phyloP scores from a whole-genome alignment of 2,113 vertebrate genomes.

The Nematolebias whitei region DNA sequence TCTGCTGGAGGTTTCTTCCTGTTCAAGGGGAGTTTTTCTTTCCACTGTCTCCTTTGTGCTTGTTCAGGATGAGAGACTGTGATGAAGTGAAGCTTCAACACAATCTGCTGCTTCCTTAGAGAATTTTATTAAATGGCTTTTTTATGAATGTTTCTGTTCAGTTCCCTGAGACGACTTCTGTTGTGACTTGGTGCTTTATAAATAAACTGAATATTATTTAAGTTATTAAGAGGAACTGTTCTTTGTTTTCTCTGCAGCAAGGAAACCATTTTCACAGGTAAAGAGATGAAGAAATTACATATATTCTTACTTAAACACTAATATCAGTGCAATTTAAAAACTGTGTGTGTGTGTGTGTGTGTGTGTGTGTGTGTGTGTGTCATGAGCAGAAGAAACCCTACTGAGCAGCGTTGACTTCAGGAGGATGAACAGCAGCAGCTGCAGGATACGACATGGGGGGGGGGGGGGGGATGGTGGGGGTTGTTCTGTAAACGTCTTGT shows the following conservation, averaged over 20 bases:
- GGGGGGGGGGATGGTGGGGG: too few species aligned
- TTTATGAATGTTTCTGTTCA: too few species aligned
- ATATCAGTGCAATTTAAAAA: neutral
- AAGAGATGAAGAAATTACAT: neutral
- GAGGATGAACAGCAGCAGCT: neutral
- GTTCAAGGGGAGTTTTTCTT: too few species aligned
- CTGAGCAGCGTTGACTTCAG: constrained; percentile 35
- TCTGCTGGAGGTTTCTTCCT: too few species aligned
- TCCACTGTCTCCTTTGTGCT: too few species aligned
- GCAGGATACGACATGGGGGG: neutral
- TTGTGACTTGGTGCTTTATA: too few species aligned
- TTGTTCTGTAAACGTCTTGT: neutral
- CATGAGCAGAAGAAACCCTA: constrained; percentile 71
- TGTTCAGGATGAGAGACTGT: too few species aligned
- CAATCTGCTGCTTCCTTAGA: too few species aligned
- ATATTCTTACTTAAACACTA: neutral
- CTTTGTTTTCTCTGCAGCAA: constrained; percentile 59
- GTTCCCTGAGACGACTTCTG: too few species aligned
- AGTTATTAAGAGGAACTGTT: neutral
- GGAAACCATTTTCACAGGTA: constrained; percentile 50
- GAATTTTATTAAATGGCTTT: too few species aligned
- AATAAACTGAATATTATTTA: too few species aligned
- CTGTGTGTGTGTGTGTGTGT: neutral
- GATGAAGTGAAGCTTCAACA: too few species aligned
- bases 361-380: constrained; percentile 42